Conservation (phyloP, 2,888 invertebrate species). For the Tenodera sinensis region DNA sequence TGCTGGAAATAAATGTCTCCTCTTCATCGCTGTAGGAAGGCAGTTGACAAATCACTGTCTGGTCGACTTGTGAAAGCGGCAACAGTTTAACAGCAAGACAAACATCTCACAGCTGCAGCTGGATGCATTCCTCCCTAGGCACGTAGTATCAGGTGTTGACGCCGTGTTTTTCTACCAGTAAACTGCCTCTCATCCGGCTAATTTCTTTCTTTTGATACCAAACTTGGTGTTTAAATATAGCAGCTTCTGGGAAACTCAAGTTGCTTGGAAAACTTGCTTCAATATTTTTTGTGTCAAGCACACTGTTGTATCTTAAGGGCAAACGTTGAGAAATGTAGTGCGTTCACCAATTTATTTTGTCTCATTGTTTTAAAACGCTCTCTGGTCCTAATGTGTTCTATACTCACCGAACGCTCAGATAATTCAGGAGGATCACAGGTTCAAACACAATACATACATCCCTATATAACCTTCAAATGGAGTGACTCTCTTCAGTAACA, state of each 20-base stretch:
- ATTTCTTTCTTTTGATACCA: neutral
- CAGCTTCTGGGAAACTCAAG: neutral
- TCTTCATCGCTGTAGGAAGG: neutral
- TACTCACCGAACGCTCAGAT: too few relatives aligned
- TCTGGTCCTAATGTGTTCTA: too few relatives aligned
- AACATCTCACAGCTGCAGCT: neutral
- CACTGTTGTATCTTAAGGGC: too few relatives aligned
- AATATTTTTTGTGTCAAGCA: neutral
- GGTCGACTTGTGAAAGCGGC: neutral
- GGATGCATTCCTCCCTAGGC: neutral
- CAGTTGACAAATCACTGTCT: neutral
- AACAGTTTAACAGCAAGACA: neutral
- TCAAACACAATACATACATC: too few relatives aligned
- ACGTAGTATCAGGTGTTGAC: neutral
- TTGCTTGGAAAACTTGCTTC: neutral
- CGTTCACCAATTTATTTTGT: too few relatives aligned
- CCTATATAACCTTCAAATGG: too few relatives aligned
- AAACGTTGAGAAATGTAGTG: too few relatives aligned
- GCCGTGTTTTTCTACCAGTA: neutral
- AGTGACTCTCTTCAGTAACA: too few relatives aligned
- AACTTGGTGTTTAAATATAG: neutral
- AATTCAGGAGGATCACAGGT: too few relatives aligned
- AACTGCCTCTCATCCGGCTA: neutral
- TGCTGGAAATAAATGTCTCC: neutral
- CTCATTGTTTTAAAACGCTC: too few relatives aligned